Evolutionary conservation across 2,888 invertebrate species (phyloP).

Genomic region (Danaus chrysippus): DNA sequence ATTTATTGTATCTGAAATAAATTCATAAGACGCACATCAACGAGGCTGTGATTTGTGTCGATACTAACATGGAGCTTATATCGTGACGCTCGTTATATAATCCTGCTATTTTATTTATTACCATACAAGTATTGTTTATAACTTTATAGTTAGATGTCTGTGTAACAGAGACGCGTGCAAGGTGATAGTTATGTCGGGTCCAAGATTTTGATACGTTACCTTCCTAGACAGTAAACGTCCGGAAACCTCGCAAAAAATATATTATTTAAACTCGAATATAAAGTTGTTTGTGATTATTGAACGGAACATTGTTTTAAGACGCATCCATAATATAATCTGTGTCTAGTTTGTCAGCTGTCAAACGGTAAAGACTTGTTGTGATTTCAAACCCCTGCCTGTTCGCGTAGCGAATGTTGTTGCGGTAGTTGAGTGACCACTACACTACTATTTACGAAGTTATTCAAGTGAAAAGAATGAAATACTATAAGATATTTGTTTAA

Average conservation of each 20-base stretch:
- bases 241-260: conserved; percentile 21
- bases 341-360: conserved; percentile 48
- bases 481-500: too few species aligned
- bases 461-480: too few species aligned
- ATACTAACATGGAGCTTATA: conserved; percentile 46
- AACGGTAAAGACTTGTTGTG: conserved; percentile 55
- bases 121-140: conserved; percentile 71
- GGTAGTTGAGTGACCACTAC: conserved; percentile 40
- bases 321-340: conserved; percentile 39
- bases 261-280: conserved; percentile 31
- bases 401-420: conserved; percentile 60
- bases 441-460: too few species aligned
- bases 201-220: conserved; percentile 53
- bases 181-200: conserved; percentile 43
- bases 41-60: conserved; percentile 70
- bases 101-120: conserved; percentile 39
- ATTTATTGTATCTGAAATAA: conserved; percentile 36
- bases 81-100: conserved; percentile 55
- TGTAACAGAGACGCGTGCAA: conserved; percentile 51
- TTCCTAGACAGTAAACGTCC: conserved; percentile 62
- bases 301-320: conserved; percentile 6
- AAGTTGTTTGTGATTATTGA: neutral
- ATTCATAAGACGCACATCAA: conserved; percentile 65
- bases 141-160: conserved; percentile 53
- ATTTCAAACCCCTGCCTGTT: conserved; percentile 46